phyloP scores from a whole-genome alignment of 2,113 vertebrate genomes.

The Papio anubis region DNA sequence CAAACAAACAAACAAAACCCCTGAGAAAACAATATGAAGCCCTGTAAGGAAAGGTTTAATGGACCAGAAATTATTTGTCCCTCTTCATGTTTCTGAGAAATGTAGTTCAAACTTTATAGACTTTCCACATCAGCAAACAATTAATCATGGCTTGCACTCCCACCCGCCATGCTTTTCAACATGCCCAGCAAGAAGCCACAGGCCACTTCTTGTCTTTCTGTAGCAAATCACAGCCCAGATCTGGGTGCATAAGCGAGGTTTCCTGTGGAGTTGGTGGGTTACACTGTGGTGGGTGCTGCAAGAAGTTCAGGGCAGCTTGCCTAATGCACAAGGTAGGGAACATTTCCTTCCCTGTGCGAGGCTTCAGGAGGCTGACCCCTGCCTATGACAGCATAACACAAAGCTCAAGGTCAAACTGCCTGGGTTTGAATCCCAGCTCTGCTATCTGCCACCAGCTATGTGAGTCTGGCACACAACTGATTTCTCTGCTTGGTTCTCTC shows the following conservation, averaged over 20 bases:
- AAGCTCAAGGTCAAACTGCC: background rate
- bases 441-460: background rate
- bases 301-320: background rate
- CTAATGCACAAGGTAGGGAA: background rate
- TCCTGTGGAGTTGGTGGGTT: background rate
- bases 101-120: background rate
- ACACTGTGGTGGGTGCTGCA: accelerated
- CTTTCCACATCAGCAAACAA: background rate
- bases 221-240: background rate
- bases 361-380: background rate
- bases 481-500: background rate
- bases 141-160: background rate
- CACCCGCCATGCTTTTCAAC: background rate
- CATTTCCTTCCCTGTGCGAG: background rate
- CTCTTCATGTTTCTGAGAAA: background rate
- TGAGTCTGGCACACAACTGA: background rate
- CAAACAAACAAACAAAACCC: background rate
- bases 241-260: accelerated
- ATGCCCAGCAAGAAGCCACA: background rate
- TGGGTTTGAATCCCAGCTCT: background rate
- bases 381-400: background rate
- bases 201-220: background rate
- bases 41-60: background rate
- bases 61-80: background rate
- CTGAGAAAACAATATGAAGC: background rate